Conservation (phyloP, 2,888 invertebrate genomes). For the Hirtodrosophila confusa region DNA sequence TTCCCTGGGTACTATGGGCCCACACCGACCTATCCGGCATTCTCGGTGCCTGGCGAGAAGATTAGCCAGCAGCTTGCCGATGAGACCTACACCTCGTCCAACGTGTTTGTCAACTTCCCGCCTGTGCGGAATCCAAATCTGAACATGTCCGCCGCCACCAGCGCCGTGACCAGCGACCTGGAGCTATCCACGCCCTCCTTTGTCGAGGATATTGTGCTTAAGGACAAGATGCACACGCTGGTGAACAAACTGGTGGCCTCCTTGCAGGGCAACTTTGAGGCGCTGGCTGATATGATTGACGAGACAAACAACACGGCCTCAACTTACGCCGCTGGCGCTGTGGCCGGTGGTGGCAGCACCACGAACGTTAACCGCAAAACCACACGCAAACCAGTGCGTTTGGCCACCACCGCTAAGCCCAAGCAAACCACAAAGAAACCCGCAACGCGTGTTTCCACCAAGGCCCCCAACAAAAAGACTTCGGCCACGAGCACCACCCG, state of each 20-base stretch:
- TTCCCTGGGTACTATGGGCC: slow-evolving; percentile 84
- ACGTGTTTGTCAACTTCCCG: slow-evolving; percentile 92
- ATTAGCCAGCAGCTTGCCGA: slow-evolving; percentile 68
- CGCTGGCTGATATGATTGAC: slow-evolving; percentile 90
- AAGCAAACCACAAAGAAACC: slow-evolving; percentile 82
- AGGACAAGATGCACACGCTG: slow-evolving; percentile 91
- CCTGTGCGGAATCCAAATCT: slow-evolving; percentile 93
- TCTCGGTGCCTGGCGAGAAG: slow-evolving; percentile 81
- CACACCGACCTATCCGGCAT: slow-evolving; percentile 82
- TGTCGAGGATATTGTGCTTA: slow-evolving; percentile 90
- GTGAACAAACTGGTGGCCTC: slow-evolving; percentile 94
- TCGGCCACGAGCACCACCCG: slow-evolving; percentile 79
- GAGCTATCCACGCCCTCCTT: slow-evolving; percentile 92
- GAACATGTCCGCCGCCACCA: slow-evolving; percentile 87
- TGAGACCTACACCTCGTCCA: slow-evolving; percentile 88
- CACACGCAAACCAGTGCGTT: slow-evolving; percentile 74
- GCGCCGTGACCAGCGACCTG: slow-evolving; percentile 86
- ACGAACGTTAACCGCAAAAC: slow-evolving; percentile 74
- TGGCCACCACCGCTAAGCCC: slow-evolving; percentile 59
- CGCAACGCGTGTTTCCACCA: slow-evolving; percentile 78
- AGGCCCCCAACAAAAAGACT: slow-evolving; percentile 73
- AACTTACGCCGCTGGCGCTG: slow-evolving; percentile 61
- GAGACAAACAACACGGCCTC: slow-evolving; percentile 82
- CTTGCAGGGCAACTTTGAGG: slow-evolving; percentile 92
- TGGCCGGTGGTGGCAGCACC: slow-evolving; percentile 35